Conservation (phyloP, 2,113 vertebrate species). For the Brachypodius melanocephalos region DNA sequence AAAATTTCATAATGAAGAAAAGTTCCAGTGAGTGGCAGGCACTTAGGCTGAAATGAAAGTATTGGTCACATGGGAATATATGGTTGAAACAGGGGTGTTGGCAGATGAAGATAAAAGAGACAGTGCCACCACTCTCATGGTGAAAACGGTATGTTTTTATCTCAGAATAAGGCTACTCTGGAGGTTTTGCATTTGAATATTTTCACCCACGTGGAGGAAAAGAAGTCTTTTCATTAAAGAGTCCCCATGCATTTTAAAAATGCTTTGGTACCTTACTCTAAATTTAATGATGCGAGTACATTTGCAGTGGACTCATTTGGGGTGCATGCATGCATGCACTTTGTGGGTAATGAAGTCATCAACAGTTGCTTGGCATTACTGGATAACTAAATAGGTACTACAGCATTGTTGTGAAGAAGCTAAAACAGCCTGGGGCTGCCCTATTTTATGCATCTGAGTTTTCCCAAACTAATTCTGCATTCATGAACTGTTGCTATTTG, state of each 20-base stretch:
- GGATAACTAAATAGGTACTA: constrained; percentile 47
- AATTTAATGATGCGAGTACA: constrained; percentile 40
- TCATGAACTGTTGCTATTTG: constrained; percentile 32
- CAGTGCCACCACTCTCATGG: neutral
- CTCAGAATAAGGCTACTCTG: neutral
- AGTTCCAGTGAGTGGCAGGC: neutral
- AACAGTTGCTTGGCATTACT: constrained; percentile 42
- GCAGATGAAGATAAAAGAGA: constrained; percentile 4
- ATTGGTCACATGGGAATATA: neutral
- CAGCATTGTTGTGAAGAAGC: constrained; percentile 24
- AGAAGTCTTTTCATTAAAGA: neutral
- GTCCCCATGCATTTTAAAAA: neutral
- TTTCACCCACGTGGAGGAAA: neutral
- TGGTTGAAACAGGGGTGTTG: neutral
- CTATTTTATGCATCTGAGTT: constrained; percentile 53
- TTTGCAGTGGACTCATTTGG: constrained; percentile 3
- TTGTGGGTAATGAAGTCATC: constrained; percentile 46
- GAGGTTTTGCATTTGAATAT: neutral
- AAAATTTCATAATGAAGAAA: constrained; percentile 10
- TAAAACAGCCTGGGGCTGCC: constrained; percentile 44
- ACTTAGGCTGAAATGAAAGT: neutral
- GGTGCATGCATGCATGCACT: constrained; percentile 39
- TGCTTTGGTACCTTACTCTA: constrained; percentile 3
- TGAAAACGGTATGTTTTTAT: neutral
- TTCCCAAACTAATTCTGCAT: constrained; percentile 45